Evolutionary conservation across 2,888 invertebrate species (phyloP), one percentile per base, ranked within the genome.

Genomic region (Agapostemon virescens): DNA sequence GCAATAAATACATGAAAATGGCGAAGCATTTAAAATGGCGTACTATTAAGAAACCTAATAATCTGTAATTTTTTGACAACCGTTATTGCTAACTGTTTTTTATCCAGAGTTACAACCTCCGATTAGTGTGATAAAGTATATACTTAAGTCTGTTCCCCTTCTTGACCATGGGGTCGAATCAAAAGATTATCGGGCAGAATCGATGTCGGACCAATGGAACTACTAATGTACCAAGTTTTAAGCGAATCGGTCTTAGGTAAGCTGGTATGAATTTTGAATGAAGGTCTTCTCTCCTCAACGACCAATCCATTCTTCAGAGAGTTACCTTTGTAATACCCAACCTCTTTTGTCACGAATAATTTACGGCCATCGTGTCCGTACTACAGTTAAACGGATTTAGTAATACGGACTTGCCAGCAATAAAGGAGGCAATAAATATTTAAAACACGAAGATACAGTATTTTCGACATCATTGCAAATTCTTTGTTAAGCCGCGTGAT

Each of bases 281-380:
- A 11, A 49, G n/a, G n/a, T 11, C n/a, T 3, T 26, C 26, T 26
- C 26, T 55, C 55, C 55, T 55, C 23, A 15, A 26, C 26, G 26
- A 23, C 55, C 55, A 55, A 55, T 55, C 26, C 55, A 55, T 55
- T 55, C 55, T 55, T 55, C 26, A 55, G 15, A 15, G 55, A 26
- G n/a, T 26, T 55, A 55, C 55, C 55, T 55, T 55, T 26, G 23
- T 26, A 55, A 55, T 23, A 55, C 55, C 23, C 4, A n/a, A 55
- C 23, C 0, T 55, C 23, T 55, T 55, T 55, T 11, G n/a, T 49
- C 49, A n/a, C n/a, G 49, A 49, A 49, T 49, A 49, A 49, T 49
- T 20, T n/a, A n/a, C n/a, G 9, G 49, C n/a, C 49, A n/a, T 49
- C 49, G n/a, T 49, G n/a, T 49, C n/a, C 2, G 49, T n/a, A 20